These are phyloP conservation scores for Chrysolina haemoptera DNA, from an alignment of 2,888 invertebrate genomes.

Conservation along the genomic window DNA sequence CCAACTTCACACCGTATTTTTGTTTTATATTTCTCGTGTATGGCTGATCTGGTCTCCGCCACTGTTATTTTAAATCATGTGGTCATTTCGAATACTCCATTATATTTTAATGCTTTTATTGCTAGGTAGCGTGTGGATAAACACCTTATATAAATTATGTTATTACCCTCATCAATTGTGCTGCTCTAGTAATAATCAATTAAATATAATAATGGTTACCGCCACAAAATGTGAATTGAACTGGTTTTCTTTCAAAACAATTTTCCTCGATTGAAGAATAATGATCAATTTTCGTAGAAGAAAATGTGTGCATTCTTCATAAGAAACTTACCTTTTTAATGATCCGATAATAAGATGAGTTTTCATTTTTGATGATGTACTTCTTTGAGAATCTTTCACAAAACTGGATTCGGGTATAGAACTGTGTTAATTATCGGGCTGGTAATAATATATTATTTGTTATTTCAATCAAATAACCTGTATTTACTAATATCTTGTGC, in stretches of 20 bases:
- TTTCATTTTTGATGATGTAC: conserved; percentile 16
- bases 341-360: neutral
- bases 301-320: conserved; percentile 8
- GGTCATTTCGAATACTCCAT: neutral
- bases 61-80: neutral
- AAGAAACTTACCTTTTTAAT: conserved; percentile 31
- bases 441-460: conserved; percentile 5
- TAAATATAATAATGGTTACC: neutral
- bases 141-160: conserved; percentile 2
- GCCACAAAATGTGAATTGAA: neutral
- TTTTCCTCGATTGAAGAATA: neutral
- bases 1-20: no score
- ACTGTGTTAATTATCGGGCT: conserved; percentile 4
- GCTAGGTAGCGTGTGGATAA: neutral
- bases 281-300: neutral
- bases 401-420: neutral
- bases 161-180: conserved; percentile 22
- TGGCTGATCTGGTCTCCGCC: neutral
- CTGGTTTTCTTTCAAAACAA: neutral
- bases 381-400: conserved; percentile 6
- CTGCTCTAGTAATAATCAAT: conserved; percentile 28
- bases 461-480: conserved; percentile 5
- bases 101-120: neutral
- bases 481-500: neutral
- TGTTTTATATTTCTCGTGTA: neutral